Base-by-base conservation (phyloP, 2,888 invertebrate species). In the Drosophila rubida region DNA sequence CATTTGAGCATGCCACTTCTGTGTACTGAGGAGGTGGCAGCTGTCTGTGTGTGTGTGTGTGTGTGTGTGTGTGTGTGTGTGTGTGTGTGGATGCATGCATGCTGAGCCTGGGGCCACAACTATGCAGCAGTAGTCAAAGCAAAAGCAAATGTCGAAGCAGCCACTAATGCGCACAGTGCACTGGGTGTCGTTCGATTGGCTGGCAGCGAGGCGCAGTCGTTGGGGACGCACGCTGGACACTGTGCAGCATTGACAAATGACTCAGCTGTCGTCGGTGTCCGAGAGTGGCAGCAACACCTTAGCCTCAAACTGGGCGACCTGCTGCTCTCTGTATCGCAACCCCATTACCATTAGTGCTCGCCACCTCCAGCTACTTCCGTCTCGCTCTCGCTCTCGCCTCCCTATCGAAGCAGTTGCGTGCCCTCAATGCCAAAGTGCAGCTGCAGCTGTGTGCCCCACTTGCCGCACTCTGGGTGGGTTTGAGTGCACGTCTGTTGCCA, bases 191-290 rank as follows among this genome's bases (percentile, higher is more conserved):
- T n/a, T n/a, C n/a, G n/a, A n/a, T n/a, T n/a, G n/a, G n/a, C n/a
- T n/a, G n/a, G n/a, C n/a, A n/a, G n/a, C n/a, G n/a, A n/a, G n/a
- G n/a, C n/a, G n/a, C n/a, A n/a, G n/a, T n/a, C n/a, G n/a, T n/a
- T n/a, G n/a, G n/a, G n/a, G n/a, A n/a, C 3, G 22, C 25, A 55
- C 46, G 62, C 61, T 62, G 58, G 62, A 54, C 48, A 37, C 7
- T 65, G 62, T 59, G 35, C 13, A n/a, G n/a, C 69, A 65, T 65
- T 69, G 74, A 65, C 59, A 73, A 74, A 73, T 73, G 73, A 35
- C 65, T 37, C 37, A 53, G 59, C 64, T 69, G 72, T 68, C 64
- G 60, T 25, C 64, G 68, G 53, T 51, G 72, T 61, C 46, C 57
- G 55, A 14, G 49, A 46, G 19, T 46, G 72, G 54, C 65, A 37